Evolutionary conservation across 2,888 invertebrate species (phyloP), one percentile per base, ranked within the genome.

Genomic region (Dynastes grantii): DNA sequence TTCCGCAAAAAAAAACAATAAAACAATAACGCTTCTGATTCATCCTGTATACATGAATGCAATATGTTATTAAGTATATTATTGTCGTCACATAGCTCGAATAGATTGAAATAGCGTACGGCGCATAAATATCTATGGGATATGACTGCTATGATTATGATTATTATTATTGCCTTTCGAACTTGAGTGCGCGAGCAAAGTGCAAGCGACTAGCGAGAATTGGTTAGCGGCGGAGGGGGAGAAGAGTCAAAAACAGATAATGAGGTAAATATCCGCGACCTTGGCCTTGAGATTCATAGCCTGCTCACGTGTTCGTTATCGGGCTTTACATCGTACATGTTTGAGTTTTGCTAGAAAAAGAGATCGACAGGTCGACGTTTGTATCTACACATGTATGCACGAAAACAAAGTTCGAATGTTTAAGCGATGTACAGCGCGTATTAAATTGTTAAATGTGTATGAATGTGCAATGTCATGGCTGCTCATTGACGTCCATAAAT

Each of bases 231-330:
- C 5, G 61, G 32, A 1, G 5, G 37, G 32, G 49, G 32, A 22
- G 55, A 32, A 29, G 37, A 75, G 45, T 61, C 61, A 45, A 75
- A 75, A 75, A 75, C 73, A 75, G 79, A 79, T 79, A 79, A 79
- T 77, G 68, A 79, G 77, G 79, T 79, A 79, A 79, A 79, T 82
- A 82, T 82, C 82, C 77, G 77, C 81, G 80, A 81, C 82, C 82
- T 82, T 83, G 82, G 81, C 83, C 83, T 83, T 83, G 83, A 80
- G 80, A 80, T 80, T 81, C 77, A 76, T 79, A 80, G 77, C 79
- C 79, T 77, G 79, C 79, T 81, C 83, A 80, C 82, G 82, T 82
- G 82, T 80, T 49, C 77, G 67, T 78, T 78, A 78, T 78, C 78
- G 78, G 37, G 53, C 37, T 64, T 64, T 78, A 63, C 78, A 78